Base-by-base conservation (phyloP, 1,140 invertebrate genomes). In the Patella vulgata region DNA sequence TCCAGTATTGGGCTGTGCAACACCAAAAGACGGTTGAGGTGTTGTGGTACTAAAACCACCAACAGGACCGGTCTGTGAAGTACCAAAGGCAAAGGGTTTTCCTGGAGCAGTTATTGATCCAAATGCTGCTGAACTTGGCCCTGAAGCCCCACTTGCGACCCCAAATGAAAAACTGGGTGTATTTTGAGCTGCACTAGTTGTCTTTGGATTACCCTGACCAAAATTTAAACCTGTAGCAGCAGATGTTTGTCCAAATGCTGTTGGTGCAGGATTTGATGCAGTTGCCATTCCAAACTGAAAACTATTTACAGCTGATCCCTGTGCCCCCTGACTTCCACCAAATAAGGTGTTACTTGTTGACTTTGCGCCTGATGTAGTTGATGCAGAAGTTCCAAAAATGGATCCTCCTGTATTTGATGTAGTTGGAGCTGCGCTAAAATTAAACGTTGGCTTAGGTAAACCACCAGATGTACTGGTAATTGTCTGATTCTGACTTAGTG, bases 31-130 rank as follows among this genome's bases (percentile, higher is more conserved):
- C 21, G 43, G 28, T 0, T 23, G 21, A 19, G 4, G 12, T 12
- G 19, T 46, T 17, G 48, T 8, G 3, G 47, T n/a, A 12, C 25
- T 44, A 11, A 19, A 23, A 40, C 30, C 46, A 14, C 43, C 27
- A 4, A 21, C 27, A 6, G 25, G 46, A n/a, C 28, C 25, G 4
- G 21, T 47, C 28, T 30, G 19, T 11, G 44, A 3, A 28, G 12
- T n/a, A 14, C 57, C 57, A 59, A 55, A 55, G 14, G 50, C 12
- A 31, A 56, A 61, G n/a, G 44, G 51, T 31, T 52, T 14, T 42
- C 33, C 50, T 25, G 43, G 14, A 21, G 25, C 46, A 19, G 50
- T 50, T 3, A 48, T 23, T 21, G 50, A 25, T 9, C 33, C 30
- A 40, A 40, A 39, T 27, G 14, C 3, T 48, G 52, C 28, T 8